Evolutionary conservation across 2,113 vertebrate species (phyloP).

Genomic region (Aspiorhynchus laticeps): DNA sequence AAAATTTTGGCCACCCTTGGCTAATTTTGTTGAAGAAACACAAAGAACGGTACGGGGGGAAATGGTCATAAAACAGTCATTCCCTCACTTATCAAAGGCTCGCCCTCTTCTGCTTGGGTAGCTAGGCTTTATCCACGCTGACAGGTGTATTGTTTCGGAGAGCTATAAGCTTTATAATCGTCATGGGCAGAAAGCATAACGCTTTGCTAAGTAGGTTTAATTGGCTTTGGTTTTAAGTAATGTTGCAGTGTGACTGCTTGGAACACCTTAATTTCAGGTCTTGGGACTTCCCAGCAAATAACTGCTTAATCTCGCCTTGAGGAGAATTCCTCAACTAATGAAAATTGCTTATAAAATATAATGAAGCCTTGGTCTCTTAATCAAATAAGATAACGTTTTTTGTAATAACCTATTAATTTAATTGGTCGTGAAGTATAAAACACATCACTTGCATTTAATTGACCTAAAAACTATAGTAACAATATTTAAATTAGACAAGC

Average conservation of each 20-base stretch:
- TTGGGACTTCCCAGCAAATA: slow-evolving; percentile 86
- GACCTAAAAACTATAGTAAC: slow-evolving; percentile 98
- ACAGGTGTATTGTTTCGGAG: slow-evolving; percentile 98
- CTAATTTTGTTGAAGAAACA: slow-evolving; percentile 73
- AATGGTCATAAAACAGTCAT: slow-evolving; percentile 86
- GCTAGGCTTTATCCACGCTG: slow-evolving; percentile 91
- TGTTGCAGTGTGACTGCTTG: slow-evolving; percentile 84
- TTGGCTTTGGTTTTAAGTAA: slow-evolving; percentile 99
- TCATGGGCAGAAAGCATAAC: slow-evolving; percentile 92
- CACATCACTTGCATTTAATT: slow-evolving; percentile 99
- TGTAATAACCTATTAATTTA: slow-evolving; percentile 99
- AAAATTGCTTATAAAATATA: slow-evolving; percentile 99
- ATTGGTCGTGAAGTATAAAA: slow-evolving; percentile 99
- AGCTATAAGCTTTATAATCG: slow-evolving; percentile 95
- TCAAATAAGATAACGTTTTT: slow-evolving; percentile 94
- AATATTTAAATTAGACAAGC: slow-evolving; percentile 92
- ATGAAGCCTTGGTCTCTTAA: slow-evolving; percentile 96
- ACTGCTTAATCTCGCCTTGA: slow-evolving; percentile 95
- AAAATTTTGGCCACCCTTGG: slow-evolving; percentile 81
- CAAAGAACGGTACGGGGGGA: slow-evolving; percentile 71
- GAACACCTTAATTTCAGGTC: slow-evolving; percentile 93
- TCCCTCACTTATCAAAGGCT: slow-evolving; percentile 84
- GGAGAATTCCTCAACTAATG: slow-evolving; percentile 95
- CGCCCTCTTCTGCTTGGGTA: slow-evolving; percentile 92
- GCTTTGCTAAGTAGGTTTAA: slow-evolving; percentile 95